Evolutionary conservation across 2,797 vertebrate genomes (phyloP), one percentile per base, ranked within the genome.

Genomic region (Echeneis naucrates): DNA sequence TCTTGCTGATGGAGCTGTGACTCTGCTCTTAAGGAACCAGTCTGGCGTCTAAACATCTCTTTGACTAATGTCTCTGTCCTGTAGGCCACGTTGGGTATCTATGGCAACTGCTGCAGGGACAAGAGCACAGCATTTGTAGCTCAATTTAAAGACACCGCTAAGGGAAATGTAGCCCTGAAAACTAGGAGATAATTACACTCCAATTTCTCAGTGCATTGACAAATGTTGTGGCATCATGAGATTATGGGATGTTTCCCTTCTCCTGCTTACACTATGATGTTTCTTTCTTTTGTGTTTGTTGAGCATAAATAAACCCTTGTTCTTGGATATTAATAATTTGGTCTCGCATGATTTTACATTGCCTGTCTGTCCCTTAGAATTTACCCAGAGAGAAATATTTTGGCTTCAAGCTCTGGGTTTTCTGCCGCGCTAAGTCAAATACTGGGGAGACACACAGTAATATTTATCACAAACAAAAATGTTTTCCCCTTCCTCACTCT

Each of bases 51-150:
- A 60, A 77, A 80, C 50, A 84, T 45, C 68, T 75, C 75, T 61
- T 40, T 4, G 13, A 53, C 62, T 45, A 54, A 57, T 47, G 71
- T 75, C 58, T 70, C 54, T 3, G 33, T 90, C 76, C 83, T 85
- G 72, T 72, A 10, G 55, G 66, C 86, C 77, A 72, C 32, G 7
- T 54, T 68, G 24, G 44, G 87, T 92, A 86, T 80, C 91, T 80
- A 91, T 90, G 85, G 89, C 82, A 91, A 92, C 91, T 11, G 42
- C 67, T 69, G 75, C 64, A 56, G 42, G 38, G 81, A 80, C 73
- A 68, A 40, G 67, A 86, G 53, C 71, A 77, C 53, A 33, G 48
- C 12, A 0, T 52, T 67, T 64, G 71, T 51, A 47, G 45, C 44
- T 68, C 27, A 65, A 79, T 86, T 58, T 78, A 60, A 71, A 45